Evolutionary conservation across 2,888 invertebrate species (phyloP), one percentile per base, ranked within the genome.

Genomic region (Ferrisia virgata): DNA sequence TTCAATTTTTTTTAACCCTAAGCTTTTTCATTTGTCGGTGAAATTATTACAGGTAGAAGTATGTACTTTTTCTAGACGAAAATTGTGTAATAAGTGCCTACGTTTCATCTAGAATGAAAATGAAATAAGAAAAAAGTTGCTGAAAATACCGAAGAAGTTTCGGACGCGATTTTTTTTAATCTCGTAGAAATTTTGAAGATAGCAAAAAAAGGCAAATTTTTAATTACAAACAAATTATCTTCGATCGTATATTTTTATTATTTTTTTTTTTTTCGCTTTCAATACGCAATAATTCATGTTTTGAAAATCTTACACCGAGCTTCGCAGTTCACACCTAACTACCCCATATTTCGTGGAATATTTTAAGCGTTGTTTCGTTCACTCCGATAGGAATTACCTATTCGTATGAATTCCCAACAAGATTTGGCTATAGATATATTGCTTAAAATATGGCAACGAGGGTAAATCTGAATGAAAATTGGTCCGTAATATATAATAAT

Each of bases 401-500:
- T 8, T 5, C 64, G 64, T 36, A 36, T 28, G 28, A 76, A 76
- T 76, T 76, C 72, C 36, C 33, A 36, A 25, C 72, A n/a, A 36
- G 36, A 76, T 76, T 76, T 36, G 28, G 28, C 25, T n/a, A 18
- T 15, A n/a, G 39, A 53, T 53, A n/a, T 5, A 64, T 53, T 28
- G 36, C 18, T 76, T 76, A 36, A 76, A 76, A 76, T 76, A 76
- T 15, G 72, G 72, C 72, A 36, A 36, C 31, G 8, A 76, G 36
- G 36, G 72, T 76, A 76, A 36, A 76, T 36, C 36, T 76, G 28
- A 76, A 76, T 36, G 36, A 76, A 76, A 76, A 76, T 76, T 76
- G 72, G 33, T 76, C 36, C 28, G 72, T 33, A 36, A 36, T 76
- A 76, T 76, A 76, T 76, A 76, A 28, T 76, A 76, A 76, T 76